Base-by-base conservation (phyloP, 1,140 invertebrate genomes). In the Cecropterus lyciades region DNA sequence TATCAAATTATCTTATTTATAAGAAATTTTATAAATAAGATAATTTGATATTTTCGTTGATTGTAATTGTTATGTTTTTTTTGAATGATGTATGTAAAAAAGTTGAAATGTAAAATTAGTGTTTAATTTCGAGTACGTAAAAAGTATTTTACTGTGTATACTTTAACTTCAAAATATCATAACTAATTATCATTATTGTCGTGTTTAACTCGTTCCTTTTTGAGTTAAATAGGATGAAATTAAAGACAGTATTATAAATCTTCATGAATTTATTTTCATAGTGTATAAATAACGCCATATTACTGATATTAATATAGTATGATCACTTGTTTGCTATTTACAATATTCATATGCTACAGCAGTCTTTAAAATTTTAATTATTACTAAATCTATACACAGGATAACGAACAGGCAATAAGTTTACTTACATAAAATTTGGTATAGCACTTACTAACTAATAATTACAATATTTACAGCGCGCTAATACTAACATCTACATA, bases 281-380 rank as follows among this genome's bases (percentile, higher is more conserved):
- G 64, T 89, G 85, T 91, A 91, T 91, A 91, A 91, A 91, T 90
- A 91, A 91, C 87, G 79, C 75, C 80, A 84, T 87, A 84, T 82
- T 85, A 85, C 82, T 82, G 80, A 82, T 85, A 89, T 84, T 86
- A 80, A 87, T 87, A 84, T 85, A 85, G 77, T 87, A 88, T 85
- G 82, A 91, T 91, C 89, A 91, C 89, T 88, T 89, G 83, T 86
- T 82, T 70, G 77, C 85, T 91, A 91, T 90, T 91, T 90, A 91
- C 89, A 91, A 85, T 90, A 81, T 77, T 80, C 75, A 90, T 89
- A 89, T 89, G 73, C 89, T 91, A 91, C 85, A 91, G 86, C 87
- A 91, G 89, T 92, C 89, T 92, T 92, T 92, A 89, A 89, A 86
- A 85, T 88, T 90, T 91, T 92, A 43, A 43, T 43, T 43, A 87